phyloP scores from a whole-genome alignment of 2,113 vertebrate species.

The Tragelaphus buxtoni region DNA sequence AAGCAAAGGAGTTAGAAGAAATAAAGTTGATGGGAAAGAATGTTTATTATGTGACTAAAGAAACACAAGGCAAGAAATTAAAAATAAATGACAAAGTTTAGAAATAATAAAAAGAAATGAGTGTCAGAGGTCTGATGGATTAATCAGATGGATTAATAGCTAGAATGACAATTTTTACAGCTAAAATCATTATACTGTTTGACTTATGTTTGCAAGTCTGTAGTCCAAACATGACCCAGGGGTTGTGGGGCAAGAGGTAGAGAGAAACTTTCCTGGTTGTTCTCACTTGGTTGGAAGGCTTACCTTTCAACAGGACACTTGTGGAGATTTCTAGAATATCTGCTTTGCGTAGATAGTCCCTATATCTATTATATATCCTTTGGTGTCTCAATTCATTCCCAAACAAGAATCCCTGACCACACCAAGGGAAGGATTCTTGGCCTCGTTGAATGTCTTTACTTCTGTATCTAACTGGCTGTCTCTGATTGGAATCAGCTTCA shows the following conservation, averaged over 20 bases:
- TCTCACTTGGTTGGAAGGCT: neutral
- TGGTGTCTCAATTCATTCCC: neutral
- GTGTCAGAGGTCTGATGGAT: neutral
- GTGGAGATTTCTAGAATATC: neutral
- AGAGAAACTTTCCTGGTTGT: neutral
- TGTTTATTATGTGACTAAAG: neutral
- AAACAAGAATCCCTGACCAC: neutral
- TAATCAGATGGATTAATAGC: neutral
- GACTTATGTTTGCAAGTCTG: neutral
- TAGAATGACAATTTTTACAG: neutral
- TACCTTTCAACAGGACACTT: neutral
- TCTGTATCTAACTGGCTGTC: neutral
- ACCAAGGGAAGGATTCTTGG: neutral
- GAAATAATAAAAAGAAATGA: neutral
- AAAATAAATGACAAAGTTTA: neutral
- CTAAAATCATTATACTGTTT: neutral
- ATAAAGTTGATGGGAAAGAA: conserved; percentile 38
- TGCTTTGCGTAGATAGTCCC: neutral
- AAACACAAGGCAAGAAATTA: neutral
- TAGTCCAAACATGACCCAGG: neutral
- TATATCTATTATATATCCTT: neutral
- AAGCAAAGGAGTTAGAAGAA: conserved; percentile 33
- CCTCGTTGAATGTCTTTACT: neutral
- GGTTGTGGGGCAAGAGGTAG: neutral
- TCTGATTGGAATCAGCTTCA: neutral